Base-by-base conservation (phyloP, 2,797 vertebrate genomes). In the Sebastes matsubarae region DNA sequence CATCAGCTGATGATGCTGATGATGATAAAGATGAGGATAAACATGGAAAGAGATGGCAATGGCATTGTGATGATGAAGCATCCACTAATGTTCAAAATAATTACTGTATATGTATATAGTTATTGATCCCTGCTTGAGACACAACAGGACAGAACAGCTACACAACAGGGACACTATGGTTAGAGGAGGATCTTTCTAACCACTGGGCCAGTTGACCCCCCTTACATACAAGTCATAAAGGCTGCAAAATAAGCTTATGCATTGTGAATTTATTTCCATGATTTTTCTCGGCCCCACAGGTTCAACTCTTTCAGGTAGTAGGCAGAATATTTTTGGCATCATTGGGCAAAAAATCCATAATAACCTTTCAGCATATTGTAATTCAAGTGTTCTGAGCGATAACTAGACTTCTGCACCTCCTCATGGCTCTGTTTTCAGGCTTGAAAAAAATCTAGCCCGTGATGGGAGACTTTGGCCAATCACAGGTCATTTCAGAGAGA, bases 1-100 rank as follows among this genome's bases (percentile, higher is more conserved):
- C 60, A 87, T 83, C 61, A 75, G 24, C 57, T 82, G 71, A 88
- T 87, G 77, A 88, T 79, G 34, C 29, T 67, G 77, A 77, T 77
- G 72, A 72, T 72, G 78, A 81, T 68, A 55, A 68, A 52, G 60
- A 75, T 72, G 61, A 81, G 29, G 65, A 77, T 69, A 52, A 82
- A 77, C 58, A 73, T 75, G 12, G 55, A 68, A 52, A 52, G 52
- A 59, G 24, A 82, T 58, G 38, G 27, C 18, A 59, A 22, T 72
- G 64, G 52, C 30, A 72, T 65, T 68, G 29, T 71, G 20, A 69
- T 70, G 25, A 69, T 61, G 32, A 75, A 72, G 27, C 42, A 18
- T 9, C 42, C 4, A 14, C 7, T 80, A 64, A 70, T 76, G 64
- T 61, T 74, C 20, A 79, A 24, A 32, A 24, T 57, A 76, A 79